Base-by-base conservation (phyloP, 2,888 invertebrate genomes). In the Hipparchia semele region DNA sequence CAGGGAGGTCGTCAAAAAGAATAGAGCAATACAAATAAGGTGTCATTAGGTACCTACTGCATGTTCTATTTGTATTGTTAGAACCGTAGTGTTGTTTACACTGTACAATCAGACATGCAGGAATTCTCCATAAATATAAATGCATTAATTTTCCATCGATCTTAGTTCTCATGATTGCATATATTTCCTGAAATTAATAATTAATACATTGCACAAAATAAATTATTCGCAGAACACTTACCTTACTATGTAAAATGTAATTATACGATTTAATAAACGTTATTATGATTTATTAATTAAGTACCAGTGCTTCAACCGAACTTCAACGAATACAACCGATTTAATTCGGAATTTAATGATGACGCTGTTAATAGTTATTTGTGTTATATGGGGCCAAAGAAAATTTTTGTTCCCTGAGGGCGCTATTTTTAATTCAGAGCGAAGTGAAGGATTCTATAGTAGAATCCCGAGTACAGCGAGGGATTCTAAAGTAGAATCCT, bases 51-150 rank as follows among this genome's bases (percentile, higher is more conserved):
- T 23, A 23, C 23, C 23, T 23, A 23, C 23, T 23, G 23, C 23
- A 23, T 56, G 12, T n/a, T 1, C 39, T 39, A 39, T 39, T 39
- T 5, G 39, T 39, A 39, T 39, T 39, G 39, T 39, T 39, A 2
- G 39, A 39, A 39, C 39, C 39, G 39, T 39, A 39, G 39, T 39
- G 39, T 4, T 39, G 39, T 39, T 51, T 12, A 53, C 53, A 39
- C 4, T 5, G 39, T 23, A 23, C 12, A 45, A 61, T 61, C 69
- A 69, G 53, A 69, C 69, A 60, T 61, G 60, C 69, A 61, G 33
- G 60, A 69, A 61, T 61, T 39, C 61, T 69, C 13, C 61, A 54
- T 39, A 69, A 51, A 53, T 61, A 69, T 39, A 69, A 69, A 69
- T 61, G 53, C 33, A 69, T 69, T 53, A 69, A 61, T 61, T 51